Percentiles rank a stretch among this genome's conserved stretches.
phyloP scores from a whole-genome alignment of 1,140 invertebrate genomes.

The Leptinotarsa lineolata region DNA sequence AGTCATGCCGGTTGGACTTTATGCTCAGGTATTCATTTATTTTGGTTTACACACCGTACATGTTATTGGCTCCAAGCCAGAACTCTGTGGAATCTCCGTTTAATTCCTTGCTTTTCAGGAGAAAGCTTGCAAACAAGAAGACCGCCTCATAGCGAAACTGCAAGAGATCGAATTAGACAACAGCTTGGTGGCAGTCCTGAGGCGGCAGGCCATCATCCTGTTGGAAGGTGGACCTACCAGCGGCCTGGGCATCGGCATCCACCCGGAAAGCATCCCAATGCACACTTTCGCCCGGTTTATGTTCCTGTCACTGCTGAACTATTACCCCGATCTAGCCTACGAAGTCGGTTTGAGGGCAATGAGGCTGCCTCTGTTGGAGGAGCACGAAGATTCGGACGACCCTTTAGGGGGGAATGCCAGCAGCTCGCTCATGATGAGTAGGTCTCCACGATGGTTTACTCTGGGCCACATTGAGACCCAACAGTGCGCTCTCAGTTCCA shows the following conservation, averaged over 20 bases:
- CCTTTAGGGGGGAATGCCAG: constrained; percentile 56
- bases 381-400: constrained; percentile 69
- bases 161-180: constrained; percentile 78
- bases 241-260: constrained; percentile 74
- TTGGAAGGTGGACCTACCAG: constrained; percentile 75
- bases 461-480: constrained; percentile 79
- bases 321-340: constrained; percentile 78
- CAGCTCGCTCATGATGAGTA: constrained; percentile 60
- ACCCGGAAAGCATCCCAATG: constrained; percentile 78
- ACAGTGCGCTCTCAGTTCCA: constrained; percentile 79
- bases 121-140: constrained; percentile 76
- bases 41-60: background rate
- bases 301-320: constrained; percentile 73
- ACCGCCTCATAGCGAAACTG: constrained; percentile 73
- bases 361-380: constrained; percentile 77
- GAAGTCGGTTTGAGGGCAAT: constrained; percentile 67
- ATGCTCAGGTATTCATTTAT: constrained; percentile 66
- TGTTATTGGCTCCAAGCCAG: background rate
- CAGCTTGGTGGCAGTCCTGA: constrained; percentile 65
- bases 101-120: constrained; percentile 55
- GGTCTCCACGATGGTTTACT: constrained; percentile 72
- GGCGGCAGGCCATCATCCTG: constrained; percentile 65
- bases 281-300: constrained; percentile 82
- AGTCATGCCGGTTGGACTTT: constrained; percentile 76
- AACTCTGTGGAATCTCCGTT: background rate